A percentile compares a stretch with the other conserved stretches of the same genome.
phyloP scores from a whole-genome alignment of 2,113 vertebrate genomes.

The Pedionomus torquatus region DNA sequence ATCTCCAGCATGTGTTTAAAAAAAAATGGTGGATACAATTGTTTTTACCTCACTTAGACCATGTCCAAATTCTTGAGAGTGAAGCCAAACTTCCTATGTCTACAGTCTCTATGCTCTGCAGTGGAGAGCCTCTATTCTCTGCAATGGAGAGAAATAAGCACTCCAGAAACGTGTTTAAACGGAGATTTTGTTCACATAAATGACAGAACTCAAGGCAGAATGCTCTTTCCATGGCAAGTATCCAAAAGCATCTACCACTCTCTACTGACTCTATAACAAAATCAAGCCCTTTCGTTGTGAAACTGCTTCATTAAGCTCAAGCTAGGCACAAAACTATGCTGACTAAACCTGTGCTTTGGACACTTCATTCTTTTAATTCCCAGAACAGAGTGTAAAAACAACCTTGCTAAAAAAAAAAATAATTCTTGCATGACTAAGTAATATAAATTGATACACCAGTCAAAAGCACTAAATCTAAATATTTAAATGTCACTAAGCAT shows the following conservation, averaged over 20 bases:
- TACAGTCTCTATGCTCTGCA: not conserved
- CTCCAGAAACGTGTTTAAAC: not conserved
- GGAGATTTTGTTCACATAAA: not conserved
- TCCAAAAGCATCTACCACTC: not conserved
- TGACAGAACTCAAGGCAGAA: not conserved
- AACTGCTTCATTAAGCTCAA: not conserved
- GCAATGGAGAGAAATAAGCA: not conserved
- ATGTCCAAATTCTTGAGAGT: not conserved
- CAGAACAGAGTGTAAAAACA: not conserved
- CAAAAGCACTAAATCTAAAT: not conserved
- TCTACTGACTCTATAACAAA: not conserved
- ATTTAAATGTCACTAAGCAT: not conserved
- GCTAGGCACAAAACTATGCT: rapidly evolving
- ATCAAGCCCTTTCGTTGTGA: not conserved
- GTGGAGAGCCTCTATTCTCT: no score
- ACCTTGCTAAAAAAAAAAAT: not conserved
- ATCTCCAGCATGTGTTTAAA: not conserved
- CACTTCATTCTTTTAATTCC: not conserved
- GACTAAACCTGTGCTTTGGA: not conserved
- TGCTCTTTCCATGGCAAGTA: not conserved
- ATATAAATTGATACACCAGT: not conserved
- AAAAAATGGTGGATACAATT: rapidly evolving
- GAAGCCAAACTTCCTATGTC: not conserved
- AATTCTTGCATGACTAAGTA: not conserved
- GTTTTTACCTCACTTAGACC: not conserved